Evolutionary conservation across 1,140 invertebrate species (phyloP), one percentile per base, ranked within the genome.

Genomic region (Samia ricini): DNA sequence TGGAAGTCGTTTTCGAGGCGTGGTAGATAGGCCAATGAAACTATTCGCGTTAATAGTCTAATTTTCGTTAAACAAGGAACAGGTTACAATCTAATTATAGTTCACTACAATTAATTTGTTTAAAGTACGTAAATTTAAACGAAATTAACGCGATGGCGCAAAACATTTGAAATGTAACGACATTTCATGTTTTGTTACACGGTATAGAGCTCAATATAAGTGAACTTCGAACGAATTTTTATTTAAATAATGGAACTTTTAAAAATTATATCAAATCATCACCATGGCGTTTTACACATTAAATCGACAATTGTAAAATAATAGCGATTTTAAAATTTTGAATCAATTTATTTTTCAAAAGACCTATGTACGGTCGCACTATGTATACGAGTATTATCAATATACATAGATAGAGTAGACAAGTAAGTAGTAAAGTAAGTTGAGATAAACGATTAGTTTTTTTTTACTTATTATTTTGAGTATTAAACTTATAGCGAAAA

Each of bases 31-130:
- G 70, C 61, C 68, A 62, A 64, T 54, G 63, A 69, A 69, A 60
- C 18, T 65, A 52, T 57, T 73, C 66, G 68, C 76, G 71, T 81
- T 79, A 72, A 71, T 69, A 68, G 72, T 74, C 65, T 66, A 52
- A 58, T 67, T 66, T 66, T 62, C 21, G 57, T 29, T 5, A 12
- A 42, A 42, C 33, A 42, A 42, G 33, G 33, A 42, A 42, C 33
- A 5, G 23, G n/a, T 54, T 42, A 56, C 55, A 64, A 42, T 42
- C 10, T 42, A 42, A 42, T 42, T 42, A 42, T 42, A 42, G 4
- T 42, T 15, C n/a, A 3, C 10, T 12, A 15, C 15, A 42, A 42
- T 42, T 42, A 42, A 42, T 42, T 42, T 42, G n/a, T 15, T 15
- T 12, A 42, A 42, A 42, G n/a, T n/a, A n/a, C 15, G n/a, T 42